These are phyloP conservation scores for Oeneis ivallda DNA, from an alignment of 2,888 invertebrate genomes.

Conservation along the genomic window DNA sequence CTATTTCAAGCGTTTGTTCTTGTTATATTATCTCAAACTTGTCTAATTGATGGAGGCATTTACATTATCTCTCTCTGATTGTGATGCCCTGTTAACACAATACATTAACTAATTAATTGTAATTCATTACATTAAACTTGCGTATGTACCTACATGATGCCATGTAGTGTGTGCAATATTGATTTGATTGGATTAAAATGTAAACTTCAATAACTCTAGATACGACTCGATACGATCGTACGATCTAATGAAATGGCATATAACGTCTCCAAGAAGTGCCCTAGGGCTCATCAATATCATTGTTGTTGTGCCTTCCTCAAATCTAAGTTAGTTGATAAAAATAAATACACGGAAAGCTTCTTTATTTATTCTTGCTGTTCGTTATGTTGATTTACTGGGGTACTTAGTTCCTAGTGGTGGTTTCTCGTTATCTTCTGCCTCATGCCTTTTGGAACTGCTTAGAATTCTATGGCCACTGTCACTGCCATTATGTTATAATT, in stretches of 20 bases:
- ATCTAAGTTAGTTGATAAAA: too few species aligned
- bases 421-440: too few species aligned
- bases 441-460: too few species aligned
- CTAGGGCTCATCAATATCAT: background rate
- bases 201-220: too few species aligned
- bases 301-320: too few species aligned
- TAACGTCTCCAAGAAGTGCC: background rate
- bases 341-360: too few species aligned
- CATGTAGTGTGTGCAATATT: background rate
- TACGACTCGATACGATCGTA: background rate
- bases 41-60: background rate
- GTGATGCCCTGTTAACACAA: background rate
- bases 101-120: background rate
- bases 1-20: background rate
- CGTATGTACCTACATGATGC: background rate
- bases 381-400: too few species aligned
- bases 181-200: background rate
- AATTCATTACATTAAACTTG: background rate
- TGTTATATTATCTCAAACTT: background rate
- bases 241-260: too few species aligned
- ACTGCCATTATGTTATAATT: too few species aligned
- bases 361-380: too few species aligned
- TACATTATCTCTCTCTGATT: background rate
- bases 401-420: too few species aligned
- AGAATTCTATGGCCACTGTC: too few species aligned